A percentile compares a stretch with the other conserved stretches of the same genome.
These are phyloP conservation scores for Tricholauxania praeusta DNA, from an alignment of 2,888 invertebrate genomes.

Conservation along the genomic window DNA sequence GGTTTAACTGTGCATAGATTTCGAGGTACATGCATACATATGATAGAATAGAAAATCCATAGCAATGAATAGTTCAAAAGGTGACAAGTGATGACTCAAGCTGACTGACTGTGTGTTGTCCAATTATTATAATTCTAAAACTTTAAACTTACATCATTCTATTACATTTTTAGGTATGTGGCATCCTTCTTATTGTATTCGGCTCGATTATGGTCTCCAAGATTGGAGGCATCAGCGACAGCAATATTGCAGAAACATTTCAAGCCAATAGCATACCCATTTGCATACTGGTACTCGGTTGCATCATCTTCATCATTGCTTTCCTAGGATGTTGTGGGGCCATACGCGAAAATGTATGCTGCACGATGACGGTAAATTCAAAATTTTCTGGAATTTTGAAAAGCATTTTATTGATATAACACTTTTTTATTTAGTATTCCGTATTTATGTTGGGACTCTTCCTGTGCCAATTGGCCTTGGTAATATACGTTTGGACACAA, in stretches of 20 bases:
- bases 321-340: slow-evolving; percentile 94
- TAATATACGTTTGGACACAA: slow-evolving; percentile 76
- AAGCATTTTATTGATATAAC: background rate
- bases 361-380: slow-evolving; percentile 80
- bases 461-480: slow-evolving; percentile 79
- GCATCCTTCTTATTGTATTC: slow-evolving; percentile 76
- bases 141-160: background rate
- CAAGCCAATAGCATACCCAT: slow-evolving; percentile 74
- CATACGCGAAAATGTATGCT: slow-evolving; percentile 86
- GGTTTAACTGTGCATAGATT: too few relatives aligned
- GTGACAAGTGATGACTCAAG: too few relatives aligned
- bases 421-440: slow-evolving; percentile 74
- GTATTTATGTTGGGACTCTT: slow-evolving; percentile 78
- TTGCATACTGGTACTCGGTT: slow-evolving; percentile 77
- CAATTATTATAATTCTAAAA: too few relatives aligned
- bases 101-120: too few relatives aligned
- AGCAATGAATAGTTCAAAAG: too few relatives aligned
- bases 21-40: too few relatives aligned
- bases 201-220: slow-evolving; percentile 76
- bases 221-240: slow-evolving; percentile 69
- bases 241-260: slow-evolving; percentile 65
- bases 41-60: too few relatives aligned
- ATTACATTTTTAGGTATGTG: slow-evolving; percentile 74
- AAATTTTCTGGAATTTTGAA: background rate
- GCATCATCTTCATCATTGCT: slow-evolving; percentile 81